A percentile compares a stretch with the other conserved stretches of the same genome.
These are phyloP conservation scores for Argopecten irradians DNA, from an alignment of 1,140 invertebrate genomes.

Conservation along the genomic window DNA sequence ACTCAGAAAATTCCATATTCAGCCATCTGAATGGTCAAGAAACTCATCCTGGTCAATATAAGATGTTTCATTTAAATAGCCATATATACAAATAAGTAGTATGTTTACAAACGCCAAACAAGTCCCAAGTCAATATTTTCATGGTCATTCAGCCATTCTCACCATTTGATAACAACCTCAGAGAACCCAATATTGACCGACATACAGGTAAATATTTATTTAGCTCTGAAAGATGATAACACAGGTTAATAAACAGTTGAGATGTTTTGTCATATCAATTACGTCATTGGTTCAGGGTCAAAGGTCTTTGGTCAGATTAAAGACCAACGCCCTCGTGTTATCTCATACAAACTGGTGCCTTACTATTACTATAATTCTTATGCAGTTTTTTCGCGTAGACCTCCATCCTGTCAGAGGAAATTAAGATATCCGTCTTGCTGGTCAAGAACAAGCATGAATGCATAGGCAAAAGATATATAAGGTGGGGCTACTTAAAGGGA, in stretches of 20 bases:
- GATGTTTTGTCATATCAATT: background rate
- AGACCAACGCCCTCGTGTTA: too few species aligned
- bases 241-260: background rate
- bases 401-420: too few species aligned
- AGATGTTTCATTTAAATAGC: background rate
- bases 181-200: background rate
- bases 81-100: background rate
- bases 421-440: too few species aligned
- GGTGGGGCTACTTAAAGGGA: too few species aligned
- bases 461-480: too few species aligned
- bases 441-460: too few species aligned
- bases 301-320: background rate
- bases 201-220: background rate
- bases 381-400: too few species aligned
- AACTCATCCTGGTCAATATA: background rate
- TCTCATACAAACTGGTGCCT: too few species aligned
- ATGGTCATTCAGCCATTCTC: background rate
- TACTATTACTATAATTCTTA: too few species aligned
- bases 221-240: background rate
- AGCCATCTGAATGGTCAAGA: background rate
- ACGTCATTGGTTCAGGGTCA: background rate
- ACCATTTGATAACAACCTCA: background rate
- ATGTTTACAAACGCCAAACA: background rate
- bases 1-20: background rate
- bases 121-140: background rate